Conservation (phyloP, 2,113 vertebrate genomes). For the Charadrius vociferus region DNA sequence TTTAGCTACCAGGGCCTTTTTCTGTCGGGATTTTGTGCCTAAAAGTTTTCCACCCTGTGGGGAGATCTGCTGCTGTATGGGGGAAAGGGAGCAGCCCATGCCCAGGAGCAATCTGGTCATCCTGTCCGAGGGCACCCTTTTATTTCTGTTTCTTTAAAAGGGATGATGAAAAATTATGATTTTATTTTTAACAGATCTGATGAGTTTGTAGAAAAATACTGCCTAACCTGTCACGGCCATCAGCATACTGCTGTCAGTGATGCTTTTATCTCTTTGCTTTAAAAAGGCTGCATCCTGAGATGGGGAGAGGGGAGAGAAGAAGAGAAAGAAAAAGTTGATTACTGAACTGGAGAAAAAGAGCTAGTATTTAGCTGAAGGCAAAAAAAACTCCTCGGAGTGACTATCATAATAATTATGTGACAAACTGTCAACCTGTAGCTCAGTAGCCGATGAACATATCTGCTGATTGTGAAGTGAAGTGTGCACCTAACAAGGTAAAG, state of each 20-base stretch:
- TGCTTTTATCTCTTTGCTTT: constrained; percentile 44
- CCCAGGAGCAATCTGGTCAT: neutral
- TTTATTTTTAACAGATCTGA: neutral
- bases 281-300: constrained; percentile 25
- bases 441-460: neutral
- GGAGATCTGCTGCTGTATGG: neutral
- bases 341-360: constrained; percentile 10
- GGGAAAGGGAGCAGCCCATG: neutral
- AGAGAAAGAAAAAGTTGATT: constrained; percentile 8
- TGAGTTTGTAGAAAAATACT: constrained; percentile 2
- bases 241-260: constrained; percentile 21
- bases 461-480: constrained; percentile 12
- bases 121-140: neutral
- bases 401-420: constrained; percentile 50
- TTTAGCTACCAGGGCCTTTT: neutral
- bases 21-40: neutral
- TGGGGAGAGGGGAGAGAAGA: neutral
- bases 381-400: neutral
- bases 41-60: neutral
- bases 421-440: constrained; percentile 54
- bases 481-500: neutral
- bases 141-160: neutral
- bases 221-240: neutral
- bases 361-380: constrained; percentile 55
- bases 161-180: neutral